Evolutionary conservation across 2,888 invertebrate species (phyloP).

Genomic region (Orgyia antiqua): DNA sequence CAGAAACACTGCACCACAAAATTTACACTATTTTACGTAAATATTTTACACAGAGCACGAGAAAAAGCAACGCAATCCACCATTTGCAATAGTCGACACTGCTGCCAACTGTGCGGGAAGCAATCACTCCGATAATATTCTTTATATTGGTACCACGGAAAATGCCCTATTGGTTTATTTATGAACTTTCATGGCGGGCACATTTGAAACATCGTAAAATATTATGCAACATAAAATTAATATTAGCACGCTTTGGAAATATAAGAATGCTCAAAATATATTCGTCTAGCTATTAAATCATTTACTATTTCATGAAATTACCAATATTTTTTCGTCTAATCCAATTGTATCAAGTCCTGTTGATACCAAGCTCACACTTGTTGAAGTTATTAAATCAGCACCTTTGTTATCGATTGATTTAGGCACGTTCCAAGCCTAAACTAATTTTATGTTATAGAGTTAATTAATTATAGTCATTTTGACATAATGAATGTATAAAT

Average conservation of each 20-base stretch:
- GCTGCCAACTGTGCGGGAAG: slow-evolving; percentile 62
- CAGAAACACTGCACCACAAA: slow-evolving; percentile 75
- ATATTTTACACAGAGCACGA: slow-evolving; percentile 78
- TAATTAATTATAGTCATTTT: too few relatives aligned
- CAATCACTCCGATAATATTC: slow-evolving; percentile 60
- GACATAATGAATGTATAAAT: too few relatives aligned
- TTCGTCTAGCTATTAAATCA: background rate
- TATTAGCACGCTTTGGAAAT: background rate
- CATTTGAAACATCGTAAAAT: slow-evolving; percentile 48
- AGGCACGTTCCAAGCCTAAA: too few relatives aligned
- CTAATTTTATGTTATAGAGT: too few relatives aligned
- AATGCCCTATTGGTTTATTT: slow-evolving; percentile 63
- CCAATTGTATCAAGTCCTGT: too few relatives aligned
- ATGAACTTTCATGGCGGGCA: slow-evolving; percentile 43
- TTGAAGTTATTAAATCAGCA: too few relatives aligned
- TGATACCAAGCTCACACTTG: too few relatives aligned
- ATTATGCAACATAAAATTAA: slow-evolving; percentile 5
- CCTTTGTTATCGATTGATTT: too few relatives aligned
- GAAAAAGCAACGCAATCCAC: slow-evolving; percentile 78
- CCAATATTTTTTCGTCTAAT: too few relatives aligned
- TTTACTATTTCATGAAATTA: too few relatives aligned
- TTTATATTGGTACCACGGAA: slow-evolving; percentile 50
- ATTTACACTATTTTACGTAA: slow-evolving; percentile 78
- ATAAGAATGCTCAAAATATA: background rate
- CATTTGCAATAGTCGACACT: slow-evolving; percentile 77